These are phyloP conservation scores for Phortica magna DNA, from an alignment of 2,888 invertebrate species.

Conservation along the genomic window DNA sequence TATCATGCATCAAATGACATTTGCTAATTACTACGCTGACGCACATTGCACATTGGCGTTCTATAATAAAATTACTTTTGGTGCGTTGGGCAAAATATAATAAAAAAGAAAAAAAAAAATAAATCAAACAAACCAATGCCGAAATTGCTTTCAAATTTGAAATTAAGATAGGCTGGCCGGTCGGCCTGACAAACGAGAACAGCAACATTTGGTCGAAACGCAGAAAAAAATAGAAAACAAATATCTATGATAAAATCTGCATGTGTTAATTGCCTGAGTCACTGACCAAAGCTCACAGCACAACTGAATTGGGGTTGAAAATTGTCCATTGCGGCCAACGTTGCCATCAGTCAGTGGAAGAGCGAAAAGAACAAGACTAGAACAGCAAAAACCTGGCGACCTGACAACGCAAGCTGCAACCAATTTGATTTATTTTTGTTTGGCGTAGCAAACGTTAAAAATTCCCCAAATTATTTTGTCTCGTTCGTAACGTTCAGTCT, in stretches of 20 bases:
- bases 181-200: not conserved
- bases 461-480: not conserved
- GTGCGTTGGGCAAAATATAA: not conserved
- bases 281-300: not conserved
- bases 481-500: not conserved
- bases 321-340: conserved; percentile 4
- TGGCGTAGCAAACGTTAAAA: not conserved
- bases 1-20: conserved; percentile 18
- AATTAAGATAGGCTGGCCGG: conserved; percentile 60
- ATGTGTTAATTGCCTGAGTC: conserved; percentile 65
- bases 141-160: conserved; percentile 67
- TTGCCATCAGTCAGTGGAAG: conserved; percentile 36
- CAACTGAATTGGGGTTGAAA: conserved; percentile 9
- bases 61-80: not conserved
- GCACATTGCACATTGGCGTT: not conserved
- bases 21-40: conserved; percentile 30
- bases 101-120: not conserved
- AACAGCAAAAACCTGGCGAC: conserved; percentile 11
- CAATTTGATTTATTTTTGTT: conserved; percentile 62
- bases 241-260: conserved; percentile 57
- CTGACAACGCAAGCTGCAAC: conserved; percentile 67
- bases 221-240: not conserved
- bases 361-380: conserved; percentile 28
- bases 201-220: conserved; percentile 63
- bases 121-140: conserved; percentile 43